Evolutionary conservation across 2,113 vertebrate genomes (phyloP).

Genomic region (Tinamus guttatus): DNA sequence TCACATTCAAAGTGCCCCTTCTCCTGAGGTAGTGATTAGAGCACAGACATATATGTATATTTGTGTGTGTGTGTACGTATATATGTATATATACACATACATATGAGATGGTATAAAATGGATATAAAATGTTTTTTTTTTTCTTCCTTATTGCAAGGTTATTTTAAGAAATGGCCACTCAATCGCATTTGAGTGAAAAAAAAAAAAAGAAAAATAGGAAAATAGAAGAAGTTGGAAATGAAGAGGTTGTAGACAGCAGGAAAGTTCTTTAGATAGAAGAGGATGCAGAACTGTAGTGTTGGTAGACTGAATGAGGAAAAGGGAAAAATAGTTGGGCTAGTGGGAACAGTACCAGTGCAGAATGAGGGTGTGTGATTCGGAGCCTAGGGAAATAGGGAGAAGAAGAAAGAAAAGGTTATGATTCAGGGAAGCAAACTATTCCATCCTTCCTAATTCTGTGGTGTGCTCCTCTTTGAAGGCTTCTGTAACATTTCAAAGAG

Average conservation of each 20-base stretch:
- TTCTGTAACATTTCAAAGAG: neutral
- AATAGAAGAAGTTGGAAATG: neutral
- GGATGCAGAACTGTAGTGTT: neutral
- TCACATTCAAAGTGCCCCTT: neutral
- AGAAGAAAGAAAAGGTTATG: neutral
- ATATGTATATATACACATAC: neutral
- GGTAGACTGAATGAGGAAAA: neutral
- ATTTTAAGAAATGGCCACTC: neutral
- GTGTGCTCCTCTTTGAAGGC: neutral
- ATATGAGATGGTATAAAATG: neutral
- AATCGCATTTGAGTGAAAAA: neutral
- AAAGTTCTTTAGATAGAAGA: neutral
- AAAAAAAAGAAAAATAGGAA: neutral
- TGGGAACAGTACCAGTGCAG: neutral
- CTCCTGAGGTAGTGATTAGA: neutral
- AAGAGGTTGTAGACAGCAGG: neutral
- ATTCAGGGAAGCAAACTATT: neutral
- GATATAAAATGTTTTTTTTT: neutral
- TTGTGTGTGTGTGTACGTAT: no score
- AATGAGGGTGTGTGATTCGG: neutral
- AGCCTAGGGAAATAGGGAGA: neutral
- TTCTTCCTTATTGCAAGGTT: neutral
- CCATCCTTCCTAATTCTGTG: neutral
- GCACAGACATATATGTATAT: no score
- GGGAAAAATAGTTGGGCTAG: neutral